Evolutionary conservation across 1,140 invertebrate species (phyloP), one percentile per base, ranked within the genome.

Genomic region (Tachypleus tridentatus): DNA sequence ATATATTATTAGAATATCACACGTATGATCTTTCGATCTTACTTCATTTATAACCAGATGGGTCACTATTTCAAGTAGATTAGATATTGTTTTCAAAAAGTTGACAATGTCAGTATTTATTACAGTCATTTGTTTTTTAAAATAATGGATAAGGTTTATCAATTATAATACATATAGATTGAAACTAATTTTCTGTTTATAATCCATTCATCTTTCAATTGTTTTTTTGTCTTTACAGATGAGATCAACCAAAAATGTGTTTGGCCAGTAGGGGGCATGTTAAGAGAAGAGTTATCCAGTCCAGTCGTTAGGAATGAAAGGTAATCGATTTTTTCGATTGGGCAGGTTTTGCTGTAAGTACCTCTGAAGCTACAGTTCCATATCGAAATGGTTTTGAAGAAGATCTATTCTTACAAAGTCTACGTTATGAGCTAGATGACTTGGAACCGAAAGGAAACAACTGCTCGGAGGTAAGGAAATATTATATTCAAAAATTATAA

Each of bases 231-330:
- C n/a, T n/a, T n/a, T 0, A 54, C 53, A 94, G 87, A 92, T 95
- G 78, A 82, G 89, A 11, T 82, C 81, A 60, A 92, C 89, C 3
- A 83, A 85, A 71, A 85, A 82, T 70, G 87, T 2, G 88, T 94
- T 82, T 94, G 88, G 81, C 91, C 91, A 3, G 92, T 94, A 8
- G 92, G 89, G n/a, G 74, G 92, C 54, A 86, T 89, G 61, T 87
- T 86, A 3, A 85, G 84, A 70, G 82, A 82, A 47, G 86, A 86
- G 3, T 72, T 89, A 9, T 87, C 85, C 68, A 83, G 86, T 6
- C 87, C 87, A 4, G 81, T 89, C 5, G 80, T 90, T 7, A 93
- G 53, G 48, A 6, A 51, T 9, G 86, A 0, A 80, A 82, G 71
- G 84, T 91, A 60, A 76, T 79, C 58, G 88, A 86, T 51, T 92